phyloP scores from a whole-genome alignment of 2,113 vertebrate genomes.

The Drymodes brunneopygia region DNA sequence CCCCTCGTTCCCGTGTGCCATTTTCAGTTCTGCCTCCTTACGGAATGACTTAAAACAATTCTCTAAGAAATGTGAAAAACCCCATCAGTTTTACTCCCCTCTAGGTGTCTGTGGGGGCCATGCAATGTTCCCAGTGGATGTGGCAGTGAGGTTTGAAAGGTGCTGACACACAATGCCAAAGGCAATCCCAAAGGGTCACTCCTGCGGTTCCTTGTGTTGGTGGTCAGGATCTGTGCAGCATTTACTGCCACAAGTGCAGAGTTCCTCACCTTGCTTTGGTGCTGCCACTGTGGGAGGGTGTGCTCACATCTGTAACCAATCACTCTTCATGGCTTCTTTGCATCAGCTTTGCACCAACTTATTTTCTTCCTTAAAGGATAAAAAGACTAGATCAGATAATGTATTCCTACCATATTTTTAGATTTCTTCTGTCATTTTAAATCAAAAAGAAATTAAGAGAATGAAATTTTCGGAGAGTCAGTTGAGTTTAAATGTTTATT shows the following conservation, averaged over 20 bases:
- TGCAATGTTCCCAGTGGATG: neutral
- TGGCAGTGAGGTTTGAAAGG: neutral
- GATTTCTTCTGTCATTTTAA: neutral
- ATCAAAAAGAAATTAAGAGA: neutral
- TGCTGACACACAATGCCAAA: neutral
- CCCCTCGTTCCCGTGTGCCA: accelerated
- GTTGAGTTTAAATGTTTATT: neutral
- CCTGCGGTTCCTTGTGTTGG: neutral
- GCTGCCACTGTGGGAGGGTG: neutral
- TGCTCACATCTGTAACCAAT: neutral
- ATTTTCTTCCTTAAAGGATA: neutral
- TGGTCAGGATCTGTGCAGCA: neutral
- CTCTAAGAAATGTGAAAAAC: neutral
- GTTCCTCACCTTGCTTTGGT: neutral
- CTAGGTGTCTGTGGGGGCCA: neutral
- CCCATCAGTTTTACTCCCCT: neutral
- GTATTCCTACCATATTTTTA: neutral
- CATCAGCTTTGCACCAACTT: neutral
- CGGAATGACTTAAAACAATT: neutral
- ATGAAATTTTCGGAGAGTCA: neutral
- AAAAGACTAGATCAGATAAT: neutral
- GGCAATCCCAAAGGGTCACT: neutral
- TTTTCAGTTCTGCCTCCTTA: neutral
- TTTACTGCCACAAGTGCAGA: neutral
- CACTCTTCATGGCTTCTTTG: neutral